Evolutionary conservation across 2,888 invertebrate species (phyloP).

Genomic region (Rambutsinella grinnellia): DNA sequence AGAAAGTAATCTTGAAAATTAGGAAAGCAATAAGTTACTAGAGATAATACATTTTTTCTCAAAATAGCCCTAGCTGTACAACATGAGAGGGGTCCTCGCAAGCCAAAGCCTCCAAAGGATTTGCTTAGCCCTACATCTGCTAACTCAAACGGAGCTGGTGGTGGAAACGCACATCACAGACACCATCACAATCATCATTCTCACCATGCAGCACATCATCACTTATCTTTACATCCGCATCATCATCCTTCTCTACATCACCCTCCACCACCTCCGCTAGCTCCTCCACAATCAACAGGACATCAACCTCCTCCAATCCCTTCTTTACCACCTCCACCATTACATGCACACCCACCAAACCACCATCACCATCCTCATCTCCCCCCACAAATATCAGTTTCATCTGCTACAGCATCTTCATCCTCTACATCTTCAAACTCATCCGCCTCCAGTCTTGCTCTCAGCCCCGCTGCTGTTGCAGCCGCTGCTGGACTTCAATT

Average conservation of each 20-base stretch:
- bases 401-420: slow-evolving; percentile 68
- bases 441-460: slow-evolving; percentile 1
- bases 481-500: slow-evolving; percentile 47
- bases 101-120: slow-evolving; percentile 80
- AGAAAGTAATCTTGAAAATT: slow-evolving; percentile 23
- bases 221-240: slow-evolving; percentile 62
- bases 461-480: slow-evolving; percentile 51
- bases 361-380: slow-evolving; percentile 50
- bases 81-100: slow-evolving; percentile 95
- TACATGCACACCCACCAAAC: slow-evolving; percentile 69
- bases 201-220: slow-evolving; percentile 66
- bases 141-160: slow-evolving; percentile 36
- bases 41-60: too few relatives aligned
- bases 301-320: slow-evolving; percentile 52
- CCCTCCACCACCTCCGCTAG: slow-evolving; percentile 40
- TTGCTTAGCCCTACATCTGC: slow-evolving; percentile 4
- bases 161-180: slow-evolving; percentile 66
- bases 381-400: slow-evolving; percentile 61
- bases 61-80: slow-evolving; percentile 83
- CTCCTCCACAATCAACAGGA: slow-evolving; percentile 15
- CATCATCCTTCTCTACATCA: slow-evolving; percentile 43
- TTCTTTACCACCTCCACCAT: slow-evolving; percentile 67
- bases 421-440: slow-evolving; percentile 38
- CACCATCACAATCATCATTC: slow-evolving; percentile 66
- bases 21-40: slow-evolving; percentile 42